A percentile compares a stretch with the other conserved stretches of the same genome.
phyloP scores from a whole-genome alignment of 2,888 invertebrate species.

The Drosophila imparisetae region DNA sequence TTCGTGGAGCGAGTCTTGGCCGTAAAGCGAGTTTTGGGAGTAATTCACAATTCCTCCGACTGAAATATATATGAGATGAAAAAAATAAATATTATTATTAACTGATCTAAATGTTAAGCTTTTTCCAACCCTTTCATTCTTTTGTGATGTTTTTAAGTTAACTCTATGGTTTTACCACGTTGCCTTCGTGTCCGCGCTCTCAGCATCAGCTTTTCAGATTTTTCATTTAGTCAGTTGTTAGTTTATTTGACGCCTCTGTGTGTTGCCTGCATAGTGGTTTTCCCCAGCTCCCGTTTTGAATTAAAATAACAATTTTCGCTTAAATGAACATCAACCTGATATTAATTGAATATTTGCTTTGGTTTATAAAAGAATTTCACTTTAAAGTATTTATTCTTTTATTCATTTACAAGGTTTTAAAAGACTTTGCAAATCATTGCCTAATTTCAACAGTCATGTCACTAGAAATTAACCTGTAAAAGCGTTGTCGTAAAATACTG shows the following conservation, averaged over 20 bases:
- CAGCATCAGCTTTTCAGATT: background rate
- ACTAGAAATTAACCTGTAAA: constrained; percentile 9
- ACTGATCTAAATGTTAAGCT: background rate
- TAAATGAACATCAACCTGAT: background rate
- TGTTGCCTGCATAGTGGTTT: background rate
- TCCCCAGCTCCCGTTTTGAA: background rate
- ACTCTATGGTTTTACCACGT: background rate
- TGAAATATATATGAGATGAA: too few species aligned
- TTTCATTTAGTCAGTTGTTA: background rate
- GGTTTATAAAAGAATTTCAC: background rate
- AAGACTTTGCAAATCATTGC: background rate
- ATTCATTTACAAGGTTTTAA: background rate
- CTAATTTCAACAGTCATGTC: constrained; percentile 14
- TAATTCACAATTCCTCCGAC: background rate
- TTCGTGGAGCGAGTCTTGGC: too few species aligned
- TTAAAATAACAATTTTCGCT: background rate
- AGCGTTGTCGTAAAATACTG: background rate
- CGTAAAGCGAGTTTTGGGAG: too few species aligned
- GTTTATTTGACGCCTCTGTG: background rate
- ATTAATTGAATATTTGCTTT: background rate
- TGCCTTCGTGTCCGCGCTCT: background rate
- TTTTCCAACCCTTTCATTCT: background rate
- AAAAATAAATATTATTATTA: background rate
- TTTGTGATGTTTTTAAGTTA: too few species aligned
- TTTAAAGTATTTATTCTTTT: background rate